These are phyloP conservation scores for Maccullochella peelii DNA, from an alignment of 2,113 vertebrate species.

Conservation along the genomic window DNA sequence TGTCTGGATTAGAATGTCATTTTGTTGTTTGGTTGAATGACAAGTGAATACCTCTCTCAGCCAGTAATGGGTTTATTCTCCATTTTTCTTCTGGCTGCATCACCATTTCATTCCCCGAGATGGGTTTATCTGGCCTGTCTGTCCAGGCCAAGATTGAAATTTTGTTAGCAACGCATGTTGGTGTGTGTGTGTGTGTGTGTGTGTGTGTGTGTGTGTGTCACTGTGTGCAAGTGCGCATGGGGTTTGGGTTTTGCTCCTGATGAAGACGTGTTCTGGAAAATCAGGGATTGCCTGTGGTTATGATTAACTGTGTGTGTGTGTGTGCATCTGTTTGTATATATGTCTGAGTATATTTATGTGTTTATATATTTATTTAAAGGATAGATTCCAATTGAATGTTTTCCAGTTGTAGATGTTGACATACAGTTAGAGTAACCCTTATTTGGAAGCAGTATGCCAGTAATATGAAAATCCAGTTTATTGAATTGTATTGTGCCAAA, in stretches of 20 bases:
- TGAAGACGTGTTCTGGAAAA: conserved; percentile 42
- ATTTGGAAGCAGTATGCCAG: background rate
- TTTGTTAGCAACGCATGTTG: conserved; percentile 46
- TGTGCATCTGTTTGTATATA: background rate
- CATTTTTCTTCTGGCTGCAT: conserved; percentile 52
- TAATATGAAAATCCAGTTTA: background rate
- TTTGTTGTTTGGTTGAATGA: conserved; percentile 71
- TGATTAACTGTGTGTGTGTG: conserved; percentile 29
- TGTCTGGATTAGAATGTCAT: conserved; percentile 71
- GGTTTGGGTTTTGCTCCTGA: conserved; percentile 45
- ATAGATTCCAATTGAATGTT: conserved; percentile 22
- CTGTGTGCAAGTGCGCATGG: background rate
- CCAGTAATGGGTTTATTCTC: conserved; percentile 69
- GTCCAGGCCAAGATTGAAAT: conserved; percentile 62
- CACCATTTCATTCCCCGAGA: conserved; percentile 66
- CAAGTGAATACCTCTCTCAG: conserved; percentile 63
- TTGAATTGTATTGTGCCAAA: conserved; percentile 24
- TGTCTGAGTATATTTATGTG: conserved; percentile 8
- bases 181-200: background rate
- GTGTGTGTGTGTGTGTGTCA: background rate
- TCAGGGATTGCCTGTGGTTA: conserved; percentile 60
- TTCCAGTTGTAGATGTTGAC: conserved; percentile 7
- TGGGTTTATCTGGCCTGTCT: conserved; percentile 72
- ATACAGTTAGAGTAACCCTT: background rate
- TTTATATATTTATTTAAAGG: conserved; percentile 29